A percentile compares a stretch with the other conserved stretches of the same genome.
These are phyloP conservation scores for Rhaphigaster nebulosa DNA, from an alignment of 2,888 invertebrate genomes.

Conservation along the genomic window DNA sequence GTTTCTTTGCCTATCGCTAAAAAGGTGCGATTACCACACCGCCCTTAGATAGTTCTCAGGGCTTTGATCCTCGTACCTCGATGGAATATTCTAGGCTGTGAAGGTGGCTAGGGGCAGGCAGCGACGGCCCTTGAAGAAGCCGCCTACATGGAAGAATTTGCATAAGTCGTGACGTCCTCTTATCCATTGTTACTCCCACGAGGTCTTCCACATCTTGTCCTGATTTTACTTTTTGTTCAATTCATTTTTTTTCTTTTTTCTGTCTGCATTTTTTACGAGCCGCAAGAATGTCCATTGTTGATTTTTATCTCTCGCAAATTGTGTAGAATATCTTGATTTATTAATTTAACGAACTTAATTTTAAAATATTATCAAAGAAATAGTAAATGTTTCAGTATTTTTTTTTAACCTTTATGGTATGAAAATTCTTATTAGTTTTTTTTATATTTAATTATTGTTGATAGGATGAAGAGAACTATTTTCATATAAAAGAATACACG, in stretches of 20 bases:
- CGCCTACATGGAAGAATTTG: constrained; percentile 48
- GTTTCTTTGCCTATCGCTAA: background rate
- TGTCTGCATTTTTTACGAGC: background rate
- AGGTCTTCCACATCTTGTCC: background rate
- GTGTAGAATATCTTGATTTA: background rate
- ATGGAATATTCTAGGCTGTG: background rate
- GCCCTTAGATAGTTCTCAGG: too few species aligned
- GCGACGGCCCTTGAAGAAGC: constrained; percentile 30
- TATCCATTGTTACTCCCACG: constrained; percentile 28
- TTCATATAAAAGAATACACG: too few species aligned
- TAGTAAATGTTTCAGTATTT: background rate
- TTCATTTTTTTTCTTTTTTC: background rate
- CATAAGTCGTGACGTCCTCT: constrained; percentile 39
- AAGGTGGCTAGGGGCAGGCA: background rate
- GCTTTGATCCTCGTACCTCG: background rate
- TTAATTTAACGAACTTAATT: background rate
- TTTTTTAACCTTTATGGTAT: background rate
- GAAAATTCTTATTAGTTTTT: too few species aligned
- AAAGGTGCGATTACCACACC: background rate
- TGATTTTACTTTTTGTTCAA: background rate
- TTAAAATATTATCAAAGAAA: background rate
- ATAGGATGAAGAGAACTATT: too few species aligned
- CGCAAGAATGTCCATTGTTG: background rate
- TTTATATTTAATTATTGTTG: too few species aligned
- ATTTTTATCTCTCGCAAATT: background rate